Evolutionary conservation across 2,888 invertebrate species (phyloP).

Genomic region (Cataglyphis albicans): DNA sequence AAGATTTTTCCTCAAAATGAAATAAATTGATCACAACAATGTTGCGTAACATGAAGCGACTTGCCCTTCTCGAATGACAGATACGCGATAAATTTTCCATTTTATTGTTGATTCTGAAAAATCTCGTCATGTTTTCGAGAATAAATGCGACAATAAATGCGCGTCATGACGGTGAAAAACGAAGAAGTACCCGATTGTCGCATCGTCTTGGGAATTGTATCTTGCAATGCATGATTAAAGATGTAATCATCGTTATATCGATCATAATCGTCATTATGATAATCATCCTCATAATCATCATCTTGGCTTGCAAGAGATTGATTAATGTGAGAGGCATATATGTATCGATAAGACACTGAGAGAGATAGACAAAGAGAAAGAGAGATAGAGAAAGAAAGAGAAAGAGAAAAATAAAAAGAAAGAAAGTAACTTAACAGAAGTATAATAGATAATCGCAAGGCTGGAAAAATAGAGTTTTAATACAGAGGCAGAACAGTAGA

Average conservation of each 20-base stretch:
- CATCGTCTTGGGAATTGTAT: constrained; percentile 69
- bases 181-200: constrained; percentile 76
- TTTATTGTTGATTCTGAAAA: not conserved
- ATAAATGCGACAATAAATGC: not conserved
- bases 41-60: not conserved
- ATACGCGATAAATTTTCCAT: constrained; percentile 1
- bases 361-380: constrained; percentile 64
- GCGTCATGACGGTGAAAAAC: constrained; percentile 74
- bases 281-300: constrained; percentile 60
- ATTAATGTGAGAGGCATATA: constrained; percentile 66
- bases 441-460: constrained; percentile 31
- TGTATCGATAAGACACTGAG: constrained; percentile 64
- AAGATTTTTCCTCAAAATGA: not conserved
- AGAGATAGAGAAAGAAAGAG: constrained; percentile 67
- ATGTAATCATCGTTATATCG: constrained; percentile 70
- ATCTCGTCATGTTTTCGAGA: not conserved
- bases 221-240: constrained; percentile 64
- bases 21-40: constrained; percentile 10
- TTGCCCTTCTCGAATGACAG: not conserved
- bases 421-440: constrained; percentile 21
- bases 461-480: constrained; percentile 22
- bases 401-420: constrained; percentile 59
- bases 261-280: constrained; percentile 63
- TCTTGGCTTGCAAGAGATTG: constrained; percentile 74
- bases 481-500: constrained; percentile 47